These are phyloP conservation scores for Monomorium pharaonis DNA, from an alignment of 1,140 invertebrate species.

Conservation along the genomic window DNA sequence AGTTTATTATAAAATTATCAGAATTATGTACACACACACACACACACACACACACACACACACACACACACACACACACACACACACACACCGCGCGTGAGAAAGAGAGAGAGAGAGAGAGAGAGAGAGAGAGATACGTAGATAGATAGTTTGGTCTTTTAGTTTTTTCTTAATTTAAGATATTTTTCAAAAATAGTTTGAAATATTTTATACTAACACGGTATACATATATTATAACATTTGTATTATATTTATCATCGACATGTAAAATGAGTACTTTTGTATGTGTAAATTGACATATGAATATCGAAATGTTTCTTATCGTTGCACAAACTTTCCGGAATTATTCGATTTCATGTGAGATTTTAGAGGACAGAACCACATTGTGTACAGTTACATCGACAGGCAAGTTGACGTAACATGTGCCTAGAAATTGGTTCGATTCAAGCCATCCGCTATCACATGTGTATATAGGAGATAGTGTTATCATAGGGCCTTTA, in stretches of 20 bases:
- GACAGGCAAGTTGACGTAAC: slow-evolving; percentile 40
- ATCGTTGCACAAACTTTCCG: slow-evolving; percentile 2
- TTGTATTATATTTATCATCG: background rate
- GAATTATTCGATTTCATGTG: slow-evolving; percentile 35
- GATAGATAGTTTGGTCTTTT: background rate
- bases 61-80: no score
- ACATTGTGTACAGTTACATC: background rate
- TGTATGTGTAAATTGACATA: background rate
- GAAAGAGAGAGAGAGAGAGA: no score
- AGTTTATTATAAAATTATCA: background rate
- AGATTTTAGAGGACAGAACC: background rate
- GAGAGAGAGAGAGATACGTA: no score
- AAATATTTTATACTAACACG: background rate
- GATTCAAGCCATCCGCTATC: slow-evolving; percentile 47
- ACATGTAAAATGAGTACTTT: background rate
- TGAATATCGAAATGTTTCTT: background rate
- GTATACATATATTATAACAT: background rate
- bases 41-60: no score
- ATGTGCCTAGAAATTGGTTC: slow-evolving; percentile 46
- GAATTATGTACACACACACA: no score
- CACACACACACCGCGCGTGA: no score
- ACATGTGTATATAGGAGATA: slow-evolving; percentile 38
- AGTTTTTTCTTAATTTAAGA: background rate
- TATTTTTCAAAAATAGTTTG: background rate
- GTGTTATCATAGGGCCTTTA: slow-evolving; percentile 26